These are phyloP conservation scores for Hyles lineata DNA, from an alignment of 2,888 invertebrate species.

Conservation along the genomic window DNA sequence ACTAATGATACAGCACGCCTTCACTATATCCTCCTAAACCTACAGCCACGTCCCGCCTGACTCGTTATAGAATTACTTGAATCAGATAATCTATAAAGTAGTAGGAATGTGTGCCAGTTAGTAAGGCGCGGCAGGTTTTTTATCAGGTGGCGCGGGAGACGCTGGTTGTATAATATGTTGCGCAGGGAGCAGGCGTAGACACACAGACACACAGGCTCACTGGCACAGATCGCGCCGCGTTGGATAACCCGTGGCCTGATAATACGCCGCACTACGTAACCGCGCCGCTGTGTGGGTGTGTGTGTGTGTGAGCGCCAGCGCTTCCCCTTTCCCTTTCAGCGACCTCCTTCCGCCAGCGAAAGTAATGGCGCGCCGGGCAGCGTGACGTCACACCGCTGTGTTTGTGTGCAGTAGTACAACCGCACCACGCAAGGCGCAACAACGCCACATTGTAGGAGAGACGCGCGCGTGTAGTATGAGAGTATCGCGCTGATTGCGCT, in stretches of 20 bases:
- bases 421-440: conserved; percentile 7
- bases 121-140: background rate
- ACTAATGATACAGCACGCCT: background rate
- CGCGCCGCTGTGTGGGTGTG: background rate
- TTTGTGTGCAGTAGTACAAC: conserved; percentile 14
- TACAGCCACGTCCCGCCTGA: no score
- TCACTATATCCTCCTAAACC: no score
- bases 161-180: background rate
- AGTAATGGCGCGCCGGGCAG: conserved; percentile 48
- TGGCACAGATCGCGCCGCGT: conserved; percentile 10
- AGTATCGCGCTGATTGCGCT: no score
- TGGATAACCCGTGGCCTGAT: conserved; percentile 17
- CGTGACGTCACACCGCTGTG: conserved; percentile 23
- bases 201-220: conserved; percentile 1
- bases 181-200: background rate
- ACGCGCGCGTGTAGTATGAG: no score
- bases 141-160: background rate
- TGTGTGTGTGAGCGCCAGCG: conserved; percentile 41
- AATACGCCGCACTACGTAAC: conserved; percentile 8
- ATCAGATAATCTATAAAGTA: background rate
- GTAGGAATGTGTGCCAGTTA: background rate
- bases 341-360: conserved; percentile 60
- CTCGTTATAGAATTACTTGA: no score
- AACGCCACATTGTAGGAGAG: no score
- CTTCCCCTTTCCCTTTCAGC: conserved; percentile 58